Base-by-base conservation (phyloP, 2,797 vertebrate species). In the Atherinosoma microstoma region DNA sequence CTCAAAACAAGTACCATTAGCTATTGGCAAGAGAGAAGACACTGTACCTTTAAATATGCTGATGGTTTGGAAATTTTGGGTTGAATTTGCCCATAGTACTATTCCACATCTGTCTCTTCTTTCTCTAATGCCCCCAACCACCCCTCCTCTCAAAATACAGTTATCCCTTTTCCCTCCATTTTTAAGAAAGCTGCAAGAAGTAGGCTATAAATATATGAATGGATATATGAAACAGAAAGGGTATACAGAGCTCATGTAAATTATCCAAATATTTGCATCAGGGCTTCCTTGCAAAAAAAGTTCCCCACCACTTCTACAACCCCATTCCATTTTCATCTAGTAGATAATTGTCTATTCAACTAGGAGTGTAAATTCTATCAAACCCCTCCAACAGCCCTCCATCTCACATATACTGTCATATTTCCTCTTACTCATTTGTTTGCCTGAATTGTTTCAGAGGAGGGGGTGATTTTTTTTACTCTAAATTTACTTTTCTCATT, bases 211-310 rank as follows among this genome's bases (percentile, higher is more conserved):
- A 91, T 90, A 71, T 72, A 83, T n/a, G n/a, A n/a, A n/a, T n/a
- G 77, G 84, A 80, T 86, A 85, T 87, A 85, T 84, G 83, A 91
- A 79, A 82, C 84, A 82, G 60, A 70, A 67, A 79, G 80, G 71
- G 68, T 72, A 86, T 85, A 78, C 89, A 82, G 79, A 30, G 24
- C 71, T 83, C 83, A 82, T 87, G 83, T 89, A 88, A 91, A 92
- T 91, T 76, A 90, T 91, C 42, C 75, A 65, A 89, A 87, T 88
- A 89, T 90, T 91, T 92, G 85, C 88, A 91, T 86, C 60, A 71
- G 51, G 70, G 53, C 75, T 82, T 87, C 86, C 70, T 74, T 67
- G 68, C 78, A 84, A 85, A 67, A 67, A 67, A 67, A 65, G 58
- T 58, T 79, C 75, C 67, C 64, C 51, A 64, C 29, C 75, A 81